Evolutionary conservation across 2,797 vertebrate genomes (phyloP).

Genomic region (Darevskia mixta): DNA sequence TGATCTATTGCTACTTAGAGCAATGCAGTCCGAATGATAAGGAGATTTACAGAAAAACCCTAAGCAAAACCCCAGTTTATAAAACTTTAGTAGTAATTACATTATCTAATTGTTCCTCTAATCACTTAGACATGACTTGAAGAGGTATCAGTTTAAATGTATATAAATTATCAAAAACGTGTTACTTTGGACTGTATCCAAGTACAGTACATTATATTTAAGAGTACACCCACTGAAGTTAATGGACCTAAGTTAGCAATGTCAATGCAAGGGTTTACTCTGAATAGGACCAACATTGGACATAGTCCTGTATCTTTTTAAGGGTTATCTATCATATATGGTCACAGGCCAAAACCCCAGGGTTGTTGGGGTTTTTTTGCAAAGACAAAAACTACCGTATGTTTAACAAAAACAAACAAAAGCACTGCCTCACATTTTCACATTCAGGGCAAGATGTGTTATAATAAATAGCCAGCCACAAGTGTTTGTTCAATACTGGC

Average conservation of each 20-base stretch:
- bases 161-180: not conserved
- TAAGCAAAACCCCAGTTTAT: not conserved
- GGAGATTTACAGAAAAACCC: not conserved
- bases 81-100: slow-evolving; percentile 14
- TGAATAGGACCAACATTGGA: too few relatives aligned
- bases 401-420: not conserved
- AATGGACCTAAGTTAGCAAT: not conserved
- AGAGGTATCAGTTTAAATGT: not conserved
- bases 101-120: not conserved
- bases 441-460: slow-evolving; percentile 31
- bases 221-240: not conserved
- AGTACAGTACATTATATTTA: too few relatives aligned
- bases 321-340: not conserved
- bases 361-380: not conserved
- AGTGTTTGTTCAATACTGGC: not conserved
- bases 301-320: not conserved
- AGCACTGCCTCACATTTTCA: slow-evolving; percentile 32
- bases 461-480: not conserved
- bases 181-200: too few relatives aligned
- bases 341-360: not conserved
- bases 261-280: too few relatives aligned
- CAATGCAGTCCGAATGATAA: slow-evolving; percentile 10
- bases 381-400: not conserved
- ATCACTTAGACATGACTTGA: not conserved
- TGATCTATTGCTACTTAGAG: not conserved